Evolutionary conservation across 1,140 invertebrate genomes (phyloP).

Genomic region (Amyelois transitella): DNA sequence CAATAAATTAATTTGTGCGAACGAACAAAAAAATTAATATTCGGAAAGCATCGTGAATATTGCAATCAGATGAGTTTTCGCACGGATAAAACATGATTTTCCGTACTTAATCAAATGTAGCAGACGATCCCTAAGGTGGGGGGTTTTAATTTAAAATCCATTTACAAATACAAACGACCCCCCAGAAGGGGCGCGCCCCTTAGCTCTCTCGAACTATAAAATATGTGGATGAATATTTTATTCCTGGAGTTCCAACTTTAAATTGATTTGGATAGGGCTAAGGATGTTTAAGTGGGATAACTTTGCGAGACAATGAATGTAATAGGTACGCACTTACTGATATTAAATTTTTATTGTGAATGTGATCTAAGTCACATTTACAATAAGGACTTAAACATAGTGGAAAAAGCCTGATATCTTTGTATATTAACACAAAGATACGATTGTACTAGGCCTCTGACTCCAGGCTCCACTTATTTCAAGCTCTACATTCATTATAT

Average conservation of each 20-base stretch:
- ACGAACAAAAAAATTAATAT: neutral
- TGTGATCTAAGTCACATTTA: too few species aligned
- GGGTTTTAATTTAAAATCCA: constrained; percentile 33
- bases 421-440: too few species aligned
- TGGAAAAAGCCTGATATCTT: too few species aligned
- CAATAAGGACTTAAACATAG: too few species aligned
- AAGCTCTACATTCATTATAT: too few species aligned
- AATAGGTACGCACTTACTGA: neutral
- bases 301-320: neutral
- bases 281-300: neutral
- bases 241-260: constrained; percentile 6
- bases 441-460: too few species aligned
- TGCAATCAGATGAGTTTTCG: neutral
- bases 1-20: neutral
- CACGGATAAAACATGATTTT: neutral
- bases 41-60: neutral
- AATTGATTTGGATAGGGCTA: neutral
- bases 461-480: too few species aligned
- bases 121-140: constrained; percentile 27
- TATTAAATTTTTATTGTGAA: neutral
- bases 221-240: constrained; percentile 33
- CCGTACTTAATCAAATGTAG: constrained; percentile 20
- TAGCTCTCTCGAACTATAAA: constrained; percentile 19
- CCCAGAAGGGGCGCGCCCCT: constrained; percentile 11
- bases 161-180: constrained; percentile 26